Evolutionary conservation across 35 echinoderm and acorn worm species (phyloP).

Genomic region (Nesometra sesokonis): DNA sequence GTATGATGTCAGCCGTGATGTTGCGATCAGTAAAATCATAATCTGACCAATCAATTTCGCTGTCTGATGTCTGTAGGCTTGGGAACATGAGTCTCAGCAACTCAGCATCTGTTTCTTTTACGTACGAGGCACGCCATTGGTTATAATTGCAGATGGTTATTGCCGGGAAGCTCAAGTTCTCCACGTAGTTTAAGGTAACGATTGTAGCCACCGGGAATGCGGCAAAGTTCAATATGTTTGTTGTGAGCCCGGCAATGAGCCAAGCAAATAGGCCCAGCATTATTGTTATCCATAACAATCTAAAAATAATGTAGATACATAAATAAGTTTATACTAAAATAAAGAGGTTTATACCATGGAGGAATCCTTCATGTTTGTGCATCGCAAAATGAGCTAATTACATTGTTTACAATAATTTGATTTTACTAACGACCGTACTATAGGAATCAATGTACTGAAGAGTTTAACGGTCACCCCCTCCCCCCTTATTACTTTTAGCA

Average conservation of each 20-base stretch:
- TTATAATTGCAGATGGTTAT: conserved; percentile 44
- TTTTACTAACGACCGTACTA: too few relatives aligned
- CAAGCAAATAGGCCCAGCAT: neutral
- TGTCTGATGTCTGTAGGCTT: conserved; percentile 12
- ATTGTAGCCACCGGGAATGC: conserved; percentile 19
- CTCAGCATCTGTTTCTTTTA: conserved; percentile 7
- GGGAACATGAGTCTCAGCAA: conserved; percentile 20
- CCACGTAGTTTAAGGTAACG: conserved; percentile 21
- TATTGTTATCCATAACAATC: neutral
- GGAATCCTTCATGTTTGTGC: too few relatives aligned
- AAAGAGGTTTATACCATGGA: too few relatives aligned
- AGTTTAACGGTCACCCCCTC: too few relatives aligned
- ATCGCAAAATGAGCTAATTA: too few relatives aligned
- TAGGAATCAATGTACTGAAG: too few relatives aligned
- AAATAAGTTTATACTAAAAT: neutral
- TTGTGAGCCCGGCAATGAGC: conserved; percentile 2
- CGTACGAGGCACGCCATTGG: conserved; percentile 24
- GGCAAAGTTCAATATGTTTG: conserved; percentile 13
- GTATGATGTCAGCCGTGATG: conserved; percentile 20
- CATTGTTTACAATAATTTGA: too few relatives aligned
- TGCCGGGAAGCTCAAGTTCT: conserved; percentile 19
- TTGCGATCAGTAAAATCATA: conserved; percentile 34
- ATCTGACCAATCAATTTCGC: conserved; percentile 25
- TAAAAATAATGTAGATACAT: neutral
- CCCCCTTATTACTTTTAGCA: too few relatives aligned